Evolutionary conservation across 2,797 vertebrate genomes (phyloP).

Genomic region (Danio choprae): DNA sequence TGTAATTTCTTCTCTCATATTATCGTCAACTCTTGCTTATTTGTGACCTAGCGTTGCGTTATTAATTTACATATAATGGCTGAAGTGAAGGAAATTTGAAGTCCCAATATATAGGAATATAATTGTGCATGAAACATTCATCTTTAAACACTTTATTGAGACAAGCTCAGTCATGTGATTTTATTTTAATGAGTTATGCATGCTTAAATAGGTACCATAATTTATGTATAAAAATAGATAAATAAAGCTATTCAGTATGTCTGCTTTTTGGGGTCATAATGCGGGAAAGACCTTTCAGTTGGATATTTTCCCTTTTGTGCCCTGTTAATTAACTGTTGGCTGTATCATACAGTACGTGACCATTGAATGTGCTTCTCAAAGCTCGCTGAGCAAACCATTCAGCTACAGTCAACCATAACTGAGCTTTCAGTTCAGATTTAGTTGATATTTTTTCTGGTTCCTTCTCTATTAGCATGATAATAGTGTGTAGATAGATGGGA

Average conservation of each 20-base stretch:
- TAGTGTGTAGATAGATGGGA: conserved; percentile 62
- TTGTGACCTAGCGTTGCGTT: neutral
- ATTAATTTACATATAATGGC: conserved; percentile 12
- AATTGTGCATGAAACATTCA: neutral
- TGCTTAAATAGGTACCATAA: neutral
- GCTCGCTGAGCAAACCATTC: conserved; percentile 18
- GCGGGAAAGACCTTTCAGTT: neutral
- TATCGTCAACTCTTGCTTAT: neutral
- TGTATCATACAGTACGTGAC: neutral
- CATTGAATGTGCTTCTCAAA: conserved; percentile 68
- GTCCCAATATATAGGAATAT: neutral
- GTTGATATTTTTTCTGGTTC: conserved; percentile 16
- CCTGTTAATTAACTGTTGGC: conserved; percentile 74
- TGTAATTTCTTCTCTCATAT: neutral
- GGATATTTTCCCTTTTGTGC: conserved; percentile 34
- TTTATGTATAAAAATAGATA: neutral
- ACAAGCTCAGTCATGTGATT: neutral
- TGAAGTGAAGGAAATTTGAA: neutral
- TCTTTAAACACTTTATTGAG: neutral
- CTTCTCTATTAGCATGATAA: conserved; percentile 78
- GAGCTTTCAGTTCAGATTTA: conserved; percentile 65
- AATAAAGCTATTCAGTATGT: neutral
- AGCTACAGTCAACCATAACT: conserved; percentile 62
- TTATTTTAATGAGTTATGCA: neutral
- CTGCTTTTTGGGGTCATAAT: neutral